Base-by-base conservation (phyloP, 1,140 invertebrate species). In the Drosophila willistoni region DNA sequence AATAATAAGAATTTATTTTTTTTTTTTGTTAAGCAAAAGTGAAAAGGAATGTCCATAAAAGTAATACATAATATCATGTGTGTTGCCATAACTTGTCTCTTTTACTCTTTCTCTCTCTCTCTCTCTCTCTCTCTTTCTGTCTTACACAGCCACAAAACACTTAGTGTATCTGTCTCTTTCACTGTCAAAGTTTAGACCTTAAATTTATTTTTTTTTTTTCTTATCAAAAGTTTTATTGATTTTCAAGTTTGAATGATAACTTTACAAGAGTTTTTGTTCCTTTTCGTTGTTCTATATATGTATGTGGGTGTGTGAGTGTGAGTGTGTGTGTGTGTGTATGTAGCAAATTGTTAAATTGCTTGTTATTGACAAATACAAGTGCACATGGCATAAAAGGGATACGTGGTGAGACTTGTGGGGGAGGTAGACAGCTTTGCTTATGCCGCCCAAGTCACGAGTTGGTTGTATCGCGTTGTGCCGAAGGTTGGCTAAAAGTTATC, bases 171-270 rank as follows among this genome's bases (percentile, higher is more conserved):
- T 51, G 17, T 51, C 44, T 51, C 44, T 22, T 51, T 51, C 19
- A 12, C 56, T 36, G 33, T 36, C 56, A 59, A 59, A 59, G 33
- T 59, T 59, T 33, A 59, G 56, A 59, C 14, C 34, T 59, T 36
- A 12, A 29, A n/a, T 56, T 33, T 3, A 19, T 51, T 34, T 57
- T 57, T 57, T 57, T 57, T 19, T 12, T 12, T 36, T 86, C 79
- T 73, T 83, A 80, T 80, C 54, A 83, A 84, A 89, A 87, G 84
- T 90, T 87, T 89, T 87, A 87, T 87, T 87, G 84, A 87, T 87
- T 87, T 87, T 89, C 84, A 87, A 89, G 80, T 87, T 87, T 89
- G 84, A 87, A 87, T 90, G 84, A 87, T 87, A 87, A 87, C 80
- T 87, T 87, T 89, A 71, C 70, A 83, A 89, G 80, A 89, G 81